phyloP scores from a whole-genome alignment of 1,140 invertebrate species.

The Lepidotrigona ventralis region DNA sequence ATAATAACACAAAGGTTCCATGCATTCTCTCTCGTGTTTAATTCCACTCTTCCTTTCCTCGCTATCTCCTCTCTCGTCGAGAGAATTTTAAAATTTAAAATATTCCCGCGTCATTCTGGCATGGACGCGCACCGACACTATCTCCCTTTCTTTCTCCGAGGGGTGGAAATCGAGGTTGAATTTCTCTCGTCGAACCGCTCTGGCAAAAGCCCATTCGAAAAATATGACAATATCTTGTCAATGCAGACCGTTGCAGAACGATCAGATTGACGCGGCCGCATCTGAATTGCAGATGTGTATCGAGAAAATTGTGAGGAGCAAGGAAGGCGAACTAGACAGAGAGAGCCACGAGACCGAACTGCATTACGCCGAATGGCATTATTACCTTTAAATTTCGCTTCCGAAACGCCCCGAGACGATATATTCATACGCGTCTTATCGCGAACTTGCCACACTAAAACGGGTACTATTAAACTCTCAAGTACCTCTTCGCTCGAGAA shows the following conservation, averaged over 20 bases:
- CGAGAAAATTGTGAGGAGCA: slow-evolving; percentile 13
- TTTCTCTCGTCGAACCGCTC: not conserved
- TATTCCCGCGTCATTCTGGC: too few relatives aligned
- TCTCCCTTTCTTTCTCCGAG: too few relatives aligned
- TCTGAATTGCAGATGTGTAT: slow-evolving; percentile 53
- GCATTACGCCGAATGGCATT: slow-evolving; percentile 38
- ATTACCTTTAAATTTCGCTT: slow-evolving; percentile 43
- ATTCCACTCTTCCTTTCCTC: too few relatives aligned
- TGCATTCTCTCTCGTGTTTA: too few relatives aligned
- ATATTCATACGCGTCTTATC: slow-evolving; percentile 43
- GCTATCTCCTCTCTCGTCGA: too few relatives aligned
- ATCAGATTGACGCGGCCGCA: slow-evolving; percentile 35
- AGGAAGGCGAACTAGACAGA: not conserved
- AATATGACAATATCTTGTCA: slow-evolving; percentile 35
- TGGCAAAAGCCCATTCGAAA: slow-evolving; percentile 8
- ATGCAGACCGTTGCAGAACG: slow-evolving; percentile 19
- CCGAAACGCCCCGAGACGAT: slow-evolving; percentile 13
- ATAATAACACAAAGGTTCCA: too few relatives aligned
- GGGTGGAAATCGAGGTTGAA: too few relatives aligned
- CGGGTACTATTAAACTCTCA: slow-evolving; percentile 24
- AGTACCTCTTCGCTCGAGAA: not conserved
- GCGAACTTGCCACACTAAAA: slow-evolving; percentile 2
- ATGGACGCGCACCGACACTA: too few relatives aligned
- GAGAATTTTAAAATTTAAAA: too few relatives aligned
- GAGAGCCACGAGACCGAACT: slow-evolving; percentile 11